Base-by-base conservation (phyloP, 2,888 invertebrate species). In the Augiades crinisus region DNA sequence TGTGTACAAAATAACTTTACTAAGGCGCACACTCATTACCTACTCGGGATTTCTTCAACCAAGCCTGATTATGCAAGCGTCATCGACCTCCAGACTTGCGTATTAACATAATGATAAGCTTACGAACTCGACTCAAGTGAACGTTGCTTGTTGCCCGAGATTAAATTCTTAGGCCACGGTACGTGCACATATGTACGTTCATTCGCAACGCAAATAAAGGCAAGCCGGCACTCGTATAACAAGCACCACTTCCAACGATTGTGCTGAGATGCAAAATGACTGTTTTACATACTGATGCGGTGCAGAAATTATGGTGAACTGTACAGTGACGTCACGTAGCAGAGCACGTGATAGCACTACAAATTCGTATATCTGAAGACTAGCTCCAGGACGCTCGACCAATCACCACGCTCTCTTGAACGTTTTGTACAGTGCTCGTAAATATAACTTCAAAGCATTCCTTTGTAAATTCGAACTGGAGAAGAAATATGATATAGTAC, bases 281-380 rank as follows among this genome's bases (percentile, higher is more conserved):
- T 69, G 66, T 57, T 75, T 75, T 65, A 71, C 71, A 75, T 73
- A 70, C 62, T 65, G 65, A 72, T 68, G 66, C 62, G 57, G 46
- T 61, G 55, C 40, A 58, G 54, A 60, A 61, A 62, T 64, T 65
- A 62, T 59, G 57, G 52, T 53, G 60, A 63, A 59, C 62, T 60
- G 37, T 33, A 56, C 51, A 59, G 67, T 77, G 71, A 74, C 74
- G 73, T 73, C 80, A 76, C 76, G 74, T 68, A 71, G 71, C 68
- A 68, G 65, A 66, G 63, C 61, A 66, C 80, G 80, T 81, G 80
- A 81, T 64, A 56, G 60, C 60, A 70, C 70, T 80, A 60, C 71
- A 63, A 78, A 79, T 72, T 34, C 24, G 46, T 31, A 27, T 27
- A 2, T 19, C 3, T 10, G 27, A 27, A 27, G 27, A 27, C 24